Evolutionary conservation across 2,113 vertebrate species (phyloP).

Genomic region (Nothobranchius furzeri): DNA sequence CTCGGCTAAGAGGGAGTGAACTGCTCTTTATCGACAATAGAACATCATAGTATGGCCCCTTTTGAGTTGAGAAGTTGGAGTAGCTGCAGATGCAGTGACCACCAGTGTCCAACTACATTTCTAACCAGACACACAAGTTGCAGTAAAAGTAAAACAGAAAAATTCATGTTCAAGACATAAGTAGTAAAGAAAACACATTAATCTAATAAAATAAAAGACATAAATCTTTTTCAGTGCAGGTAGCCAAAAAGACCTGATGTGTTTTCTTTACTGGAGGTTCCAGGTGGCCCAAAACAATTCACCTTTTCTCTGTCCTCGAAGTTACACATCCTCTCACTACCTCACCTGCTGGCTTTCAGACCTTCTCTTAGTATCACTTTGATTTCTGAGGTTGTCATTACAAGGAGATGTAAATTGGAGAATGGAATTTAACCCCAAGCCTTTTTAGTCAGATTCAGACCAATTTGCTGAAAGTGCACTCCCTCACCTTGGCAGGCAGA

Average conservation of each 20-base stretch:
- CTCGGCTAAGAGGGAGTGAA: too few species aligned
- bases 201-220: too few species aligned
- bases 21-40: too few species aligned
- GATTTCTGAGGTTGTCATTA: slow-evolving; percentile 57
- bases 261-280: slow-evolving; percentile 63
- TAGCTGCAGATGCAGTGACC: too few species aligned
- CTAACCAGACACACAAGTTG: too few species aligned
- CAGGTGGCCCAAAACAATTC: slow-evolving; percentile 59
- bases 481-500: slow-evolving; percentile 44
- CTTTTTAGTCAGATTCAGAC: slow-evolving; percentile 51
- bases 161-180: too few species aligned
- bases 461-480: slow-evolving; percentile 41
- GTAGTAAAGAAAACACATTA: too few species aligned
- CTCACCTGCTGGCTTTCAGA: slow-evolving; percentile 36
- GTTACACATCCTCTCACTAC: slow-evolving; percentile 56
- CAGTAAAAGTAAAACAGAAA: too few species aligned
- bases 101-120: too few species aligned
- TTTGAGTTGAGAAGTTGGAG: too few species aligned
- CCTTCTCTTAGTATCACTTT: slow-evolving; percentile 25
- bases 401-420: slow-evolving; percentile 34
- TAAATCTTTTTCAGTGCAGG: too few species aligned
- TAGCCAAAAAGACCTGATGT: slow-evolving; percentile 26
- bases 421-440: slow-evolving; percentile 41
- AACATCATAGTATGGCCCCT: too few species aligned
- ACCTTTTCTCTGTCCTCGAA: slow-evolving; percentile 33